These are phyloP conservation scores for Heliothis peltigera DNA, from an alignment of 2,888 invertebrate species.

Conservation along the genomic window DNA sequence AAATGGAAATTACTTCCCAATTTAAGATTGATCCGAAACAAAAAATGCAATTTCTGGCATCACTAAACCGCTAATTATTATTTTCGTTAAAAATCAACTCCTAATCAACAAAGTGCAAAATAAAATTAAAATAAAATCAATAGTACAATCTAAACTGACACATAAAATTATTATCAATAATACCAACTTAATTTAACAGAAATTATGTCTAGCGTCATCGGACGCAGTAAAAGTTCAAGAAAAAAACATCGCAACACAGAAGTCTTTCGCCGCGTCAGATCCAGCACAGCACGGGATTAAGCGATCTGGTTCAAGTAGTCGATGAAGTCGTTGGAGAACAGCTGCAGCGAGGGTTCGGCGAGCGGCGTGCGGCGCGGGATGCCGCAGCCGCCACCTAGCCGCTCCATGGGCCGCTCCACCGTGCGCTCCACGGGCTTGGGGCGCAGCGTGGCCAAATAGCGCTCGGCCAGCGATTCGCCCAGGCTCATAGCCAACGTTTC, in stretches of 20 bases:
- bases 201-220: conserved; percentile 81
- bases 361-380: conserved; percentile 71
- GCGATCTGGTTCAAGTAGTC: conserved; percentile 91
- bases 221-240: conserved; percentile 71
- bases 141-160: conserved; percentile 87
- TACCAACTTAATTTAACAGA: conserved; percentile 89
- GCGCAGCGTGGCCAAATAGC: conserved; percentile 83
- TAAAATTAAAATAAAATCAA: conserved; percentile 90
- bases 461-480: conserved; percentile 86
- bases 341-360: conserved; percentile 86
- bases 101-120: conserved; percentile 88
- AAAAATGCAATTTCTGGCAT: conserved; percentile 89
- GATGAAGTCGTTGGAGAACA: conserved; percentile 91
- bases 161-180: conserved; percentile 89
- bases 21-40: conserved; percentile 78
- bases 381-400: conserved; percentile 73
- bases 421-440: conserved; percentile 70
- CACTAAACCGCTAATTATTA: conserved; percentile 80
- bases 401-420: conserved; percentile 62
- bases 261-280: conserved; percentile 71
- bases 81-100: conserved; percentile 86
- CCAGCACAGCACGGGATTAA: conserved; percentile 71
- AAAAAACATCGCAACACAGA: conserved; percentile 65
- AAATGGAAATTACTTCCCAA: conserved; percentile 75
- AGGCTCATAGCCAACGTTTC: conserved; percentile 84